Percentiles rank a stretch among this genome's conserved stretches.
These are phyloP conservation scores for Montipora sp. DNA, from an alignment of 64 coral and sea anemone species.

Conservation along the genomic window DNA sequence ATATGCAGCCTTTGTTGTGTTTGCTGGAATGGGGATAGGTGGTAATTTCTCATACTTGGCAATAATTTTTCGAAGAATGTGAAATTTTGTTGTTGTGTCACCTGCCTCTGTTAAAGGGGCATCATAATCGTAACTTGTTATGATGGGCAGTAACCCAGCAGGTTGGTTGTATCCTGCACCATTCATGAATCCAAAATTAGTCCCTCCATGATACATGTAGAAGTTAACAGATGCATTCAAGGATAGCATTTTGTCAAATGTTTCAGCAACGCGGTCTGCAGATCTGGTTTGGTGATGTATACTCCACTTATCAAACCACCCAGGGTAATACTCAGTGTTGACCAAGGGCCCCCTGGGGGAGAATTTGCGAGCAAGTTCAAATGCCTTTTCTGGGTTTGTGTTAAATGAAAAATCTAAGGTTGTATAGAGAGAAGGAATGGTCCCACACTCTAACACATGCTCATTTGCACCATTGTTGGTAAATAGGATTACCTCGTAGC, in stretches of 20 bases:
- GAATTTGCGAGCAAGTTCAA: conserved; percentile 74
- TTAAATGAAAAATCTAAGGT: conserved; percentile 81
- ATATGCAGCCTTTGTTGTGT: conserved; percentile 86
- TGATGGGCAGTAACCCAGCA: conserved; percentile 41
- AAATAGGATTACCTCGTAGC: conserved; percentile 79
- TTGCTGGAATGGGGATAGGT: conserved; percentile 64
- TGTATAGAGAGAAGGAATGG: conserved; percentile 80
- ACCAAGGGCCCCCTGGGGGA: conserved; percentile 81
- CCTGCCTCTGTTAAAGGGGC: conserved; percentile 94
- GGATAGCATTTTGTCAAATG: conserved; percentile 88
- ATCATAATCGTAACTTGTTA: conserved; percentile 96
- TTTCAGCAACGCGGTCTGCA: conserved; percentile 54
- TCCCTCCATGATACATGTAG: conserved; percentile 98
- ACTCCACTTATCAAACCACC: conserved; percentile 93
- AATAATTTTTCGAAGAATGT: conserved; percentile 69
- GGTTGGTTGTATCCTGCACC: conserved; percentile 63
- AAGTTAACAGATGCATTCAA: conserved; percentile 96
- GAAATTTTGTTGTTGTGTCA: conserved; percentile 70
- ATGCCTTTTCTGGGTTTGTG: conserved; percentile 60
- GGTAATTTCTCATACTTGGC: conserved; percentile 72
- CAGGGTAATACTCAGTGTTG: conserved; percentile 93
- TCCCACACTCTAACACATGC: conserved; percentile 67
- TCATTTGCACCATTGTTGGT: conserved; percentile 66
- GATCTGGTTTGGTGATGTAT: conserved; percentile 64
- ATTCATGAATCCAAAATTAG: conserved; percentile 97